A percentile compares a stretch with the other conserved stretches of the same genome.
phyloP scores from a whole-genome alignment of 2,888 invertebrate species.

The Yponomeuta plumbellus region DNA sequence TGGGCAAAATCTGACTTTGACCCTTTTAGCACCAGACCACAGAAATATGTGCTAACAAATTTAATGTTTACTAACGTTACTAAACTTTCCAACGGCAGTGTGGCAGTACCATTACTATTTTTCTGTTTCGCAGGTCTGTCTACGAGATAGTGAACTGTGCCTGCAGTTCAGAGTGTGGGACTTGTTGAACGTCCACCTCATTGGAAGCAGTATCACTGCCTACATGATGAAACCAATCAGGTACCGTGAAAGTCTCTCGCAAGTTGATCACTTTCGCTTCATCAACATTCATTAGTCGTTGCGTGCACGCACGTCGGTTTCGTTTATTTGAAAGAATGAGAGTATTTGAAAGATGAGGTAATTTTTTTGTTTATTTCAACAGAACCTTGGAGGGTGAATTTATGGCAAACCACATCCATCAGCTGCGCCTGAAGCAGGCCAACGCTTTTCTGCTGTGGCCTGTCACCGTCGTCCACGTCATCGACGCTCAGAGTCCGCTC shows the following conservation, averaged over 20 bases:
- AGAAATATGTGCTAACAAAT: no score
- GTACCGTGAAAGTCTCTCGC: conserved; percentile 28
- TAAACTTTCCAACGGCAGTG: no score
- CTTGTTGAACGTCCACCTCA: conserved; percentile 84
- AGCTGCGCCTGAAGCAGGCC: conserved; percentile 79
- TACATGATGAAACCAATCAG: conserved; percentile 76
- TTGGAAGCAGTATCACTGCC: conserved; percentile 86
- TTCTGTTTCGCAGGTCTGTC: conserved; percentile 77
- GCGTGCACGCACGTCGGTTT: no score
- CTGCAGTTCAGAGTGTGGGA: conserved; percentile 90
- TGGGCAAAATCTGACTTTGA: no score
- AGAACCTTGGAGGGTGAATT: conserved; percentile 82
- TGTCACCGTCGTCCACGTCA: conserved; percentile 88
- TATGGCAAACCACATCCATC: conserved; percentile 83
- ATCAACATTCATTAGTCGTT: no score
- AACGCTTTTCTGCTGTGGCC: conserved; percentile 91
- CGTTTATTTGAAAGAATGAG: no score
- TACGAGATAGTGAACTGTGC: conserved; percentile 85
- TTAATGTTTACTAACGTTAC: no score
- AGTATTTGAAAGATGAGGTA: no score
- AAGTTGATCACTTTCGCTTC: no score
- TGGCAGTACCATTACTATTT: no score
- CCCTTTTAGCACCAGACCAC: no score
- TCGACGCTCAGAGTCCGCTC: conserved; percentile 86
- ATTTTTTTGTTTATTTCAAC: conserved; percentile 11